These are phyloP conservation scores for Ursus arctos DNA, from an alignment of 2,113 vertebrate species.

Conservation along the genomic window DNA sequence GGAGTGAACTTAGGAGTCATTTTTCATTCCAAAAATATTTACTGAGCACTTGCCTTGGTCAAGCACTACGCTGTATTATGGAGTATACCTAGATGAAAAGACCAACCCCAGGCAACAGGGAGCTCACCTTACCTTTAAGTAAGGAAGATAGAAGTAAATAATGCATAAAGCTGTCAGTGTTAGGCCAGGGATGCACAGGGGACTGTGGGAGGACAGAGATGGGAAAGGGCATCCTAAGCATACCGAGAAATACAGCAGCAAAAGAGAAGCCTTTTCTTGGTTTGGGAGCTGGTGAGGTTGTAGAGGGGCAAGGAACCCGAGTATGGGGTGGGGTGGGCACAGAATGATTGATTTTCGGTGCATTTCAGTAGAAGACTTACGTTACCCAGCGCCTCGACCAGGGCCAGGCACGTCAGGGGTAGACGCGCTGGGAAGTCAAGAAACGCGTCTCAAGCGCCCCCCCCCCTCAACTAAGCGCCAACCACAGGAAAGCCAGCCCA, in stretches of 20 bases:
- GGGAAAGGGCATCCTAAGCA: neutral
- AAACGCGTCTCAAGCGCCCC: neutral
- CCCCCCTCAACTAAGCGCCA: neutral
- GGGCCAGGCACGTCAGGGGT: neutral
- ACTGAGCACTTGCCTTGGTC: neutral
- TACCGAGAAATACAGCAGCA: neutral
- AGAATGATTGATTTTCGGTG: neutral
- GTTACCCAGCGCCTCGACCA: neutral
- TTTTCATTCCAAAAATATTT: conserved; percentile 17
- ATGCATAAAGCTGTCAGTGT: neutral
- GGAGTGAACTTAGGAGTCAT: neutral
- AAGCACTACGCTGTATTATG: neutral
- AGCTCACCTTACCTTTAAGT: neutral
- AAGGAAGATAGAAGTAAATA: neutral
- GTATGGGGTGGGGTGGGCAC: neutral
- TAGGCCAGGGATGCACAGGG: neutral
- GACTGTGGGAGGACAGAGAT: neutral
- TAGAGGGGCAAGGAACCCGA: neutral
- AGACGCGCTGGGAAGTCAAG: neutral
- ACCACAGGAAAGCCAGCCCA: neutral
- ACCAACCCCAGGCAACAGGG: neutral
- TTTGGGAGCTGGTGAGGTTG: neutral
- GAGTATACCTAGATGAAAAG: neutral
- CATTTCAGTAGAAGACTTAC: neutral
- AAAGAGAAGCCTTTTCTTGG: neutral